phyloP scores from a whole-genome alignment of 1,140 invertebrate genomes.

The Drosophila rufa region DNA sequence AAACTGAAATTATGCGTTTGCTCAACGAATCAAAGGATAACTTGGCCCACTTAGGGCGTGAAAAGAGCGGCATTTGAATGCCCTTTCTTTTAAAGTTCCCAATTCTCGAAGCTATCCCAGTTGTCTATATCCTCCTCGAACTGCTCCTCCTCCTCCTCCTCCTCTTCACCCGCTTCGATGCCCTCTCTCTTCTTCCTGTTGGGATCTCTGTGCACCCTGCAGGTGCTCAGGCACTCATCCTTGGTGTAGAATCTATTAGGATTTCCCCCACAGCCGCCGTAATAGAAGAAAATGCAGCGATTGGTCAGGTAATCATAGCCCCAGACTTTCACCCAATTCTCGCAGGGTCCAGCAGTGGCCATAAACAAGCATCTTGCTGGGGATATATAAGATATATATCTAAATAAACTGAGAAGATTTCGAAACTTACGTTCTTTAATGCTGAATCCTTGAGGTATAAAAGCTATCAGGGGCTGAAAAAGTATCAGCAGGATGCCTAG shows the following conservation, averaged over 20 bases:
- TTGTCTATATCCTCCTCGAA: conserved; percentile 46
- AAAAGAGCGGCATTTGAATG: neutral
- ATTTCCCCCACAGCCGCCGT: conserved; percentile 67
- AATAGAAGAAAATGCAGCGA: conserved; percentile 59
- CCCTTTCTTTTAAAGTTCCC: conserved; percentile 37
- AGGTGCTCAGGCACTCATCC: conserved; percentile 43
- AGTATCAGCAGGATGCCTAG: neutral
- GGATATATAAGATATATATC: too few species aligned
- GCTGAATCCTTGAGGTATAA: conserved; percentile 5
- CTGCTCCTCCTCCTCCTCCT: conserved; percentile 20
- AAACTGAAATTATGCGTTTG: conserved; percentile 68
- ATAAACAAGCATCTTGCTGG: conserved; percentile 54
- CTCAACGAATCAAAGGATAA: conserved; percentile 37
- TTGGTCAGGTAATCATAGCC: conserved; percentile 62
- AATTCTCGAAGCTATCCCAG: conserved; percentile 29
- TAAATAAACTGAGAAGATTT: accelerated
- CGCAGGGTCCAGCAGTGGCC: conserved; percentile 50
- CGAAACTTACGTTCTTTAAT: conserved; percentile 41
- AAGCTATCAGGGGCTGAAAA: neutral
- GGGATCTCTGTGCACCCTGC: conserved; percentile 24
- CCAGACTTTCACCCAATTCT: conserved; percentile 43
- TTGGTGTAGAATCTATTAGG: conserved; percentile 57
- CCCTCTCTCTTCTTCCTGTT: conserved; percentile 17
- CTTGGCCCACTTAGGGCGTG: neutral
- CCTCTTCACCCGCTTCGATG: neutral